Evolutionary conservation across 2,797 vertebrate species (phyloP), one percentile per base, ranked within the genome.

Genomic region (Limnodromus scolopaceus): DNA sequence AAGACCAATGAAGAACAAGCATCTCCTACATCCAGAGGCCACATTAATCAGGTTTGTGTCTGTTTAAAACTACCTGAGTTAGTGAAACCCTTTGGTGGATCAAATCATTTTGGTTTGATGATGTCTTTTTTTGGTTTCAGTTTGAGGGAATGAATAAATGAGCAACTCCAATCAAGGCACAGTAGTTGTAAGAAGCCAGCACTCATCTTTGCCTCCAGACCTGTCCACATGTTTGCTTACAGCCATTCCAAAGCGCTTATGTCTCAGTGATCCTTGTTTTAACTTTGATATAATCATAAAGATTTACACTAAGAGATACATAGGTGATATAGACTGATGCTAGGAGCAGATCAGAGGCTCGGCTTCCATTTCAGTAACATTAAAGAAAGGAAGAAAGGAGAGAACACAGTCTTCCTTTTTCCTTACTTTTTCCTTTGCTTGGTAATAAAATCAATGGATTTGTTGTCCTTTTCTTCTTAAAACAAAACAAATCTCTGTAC

Each of bases 311-410:
- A 57, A 61, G 32, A 71, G 23, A 51, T 55, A 19, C 11, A 24
- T 0, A 89, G 38, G 18, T 5, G 5, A 38, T n/a, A 71, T 0
- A 23, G 36, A 78, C 48, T 3, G 4, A 43, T 13, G 11, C 6
- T 30, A 70, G 19, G 20, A 58, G 55, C 11, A 71, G 49, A 76
- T 72, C 57, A 80, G 77, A 64, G 48, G 30, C 77, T 34, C 7
- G 4, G 12, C 49, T 94, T 89, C 27, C 28, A n/a, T 82, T 96
- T 77, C 78, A 84, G 57, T 22, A 60, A 77, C 34, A 63, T 23
- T 39, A 78, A 79, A 84, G 54, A 57, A 75, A 87, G 32, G 25
- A 80, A 87, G 54, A 60, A 75, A 87, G 34, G 18, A 75, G 9
- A 46, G 11, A 77, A 58, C 17, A 28, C 2, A 39, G 12, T 45